Base-by-base conservation (phyloP, 2,888 invertebrate genomes). In the Bhutanitis thaidina region DNA sequence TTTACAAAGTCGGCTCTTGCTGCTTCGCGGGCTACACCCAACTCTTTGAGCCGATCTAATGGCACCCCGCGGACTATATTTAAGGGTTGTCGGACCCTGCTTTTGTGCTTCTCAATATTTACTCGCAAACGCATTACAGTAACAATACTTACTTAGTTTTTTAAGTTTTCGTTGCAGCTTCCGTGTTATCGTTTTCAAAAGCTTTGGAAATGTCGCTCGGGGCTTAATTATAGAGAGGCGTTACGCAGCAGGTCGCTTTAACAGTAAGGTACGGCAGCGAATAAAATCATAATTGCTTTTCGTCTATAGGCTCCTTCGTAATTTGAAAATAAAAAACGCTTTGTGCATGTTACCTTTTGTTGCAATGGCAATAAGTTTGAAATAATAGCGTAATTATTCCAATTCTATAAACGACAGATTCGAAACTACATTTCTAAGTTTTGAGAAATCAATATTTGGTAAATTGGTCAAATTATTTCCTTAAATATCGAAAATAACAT, bases 121-220 rank as follows among this genome's bases (percentile, higher is more conserved):
- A 89, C 89, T 88, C 82, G 80, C 82, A 87, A 89, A 86, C 80
- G 83, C 81, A 89, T 89, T 89, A 89, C 71, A 75, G 86, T 71
- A 86, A 89, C 89, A 89, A 89, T 86, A 78, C 81, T 80, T 74
- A 80, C 81, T 80, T 78, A 77, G 82, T 88, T 86, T 89, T 88
- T 86, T 87, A 85, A 84, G 78, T 85, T 84, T 81, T 79, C 74
- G 75, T 64, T 77, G 71, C 86, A 84, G 86, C 87, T 89, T 89
- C 89, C 88, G 88, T 80, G 88, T 88, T 88, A 87, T 89, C 88
- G 87, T 78, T 88, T 86, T 80, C 84, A 86, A 89, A 78, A 74
- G 87, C 74, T 82, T 80, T 76, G 70, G 69, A 77, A 85, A 85
- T 79, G 81, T 86, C 80, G 83, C 79, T 84, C 80, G 72, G 69